Evolutionary conservation across 1,140 invertebrate species (phyloP), one percentile per base, ranked within the genome.

Genomic region (Oscheius sp.): DNA sequence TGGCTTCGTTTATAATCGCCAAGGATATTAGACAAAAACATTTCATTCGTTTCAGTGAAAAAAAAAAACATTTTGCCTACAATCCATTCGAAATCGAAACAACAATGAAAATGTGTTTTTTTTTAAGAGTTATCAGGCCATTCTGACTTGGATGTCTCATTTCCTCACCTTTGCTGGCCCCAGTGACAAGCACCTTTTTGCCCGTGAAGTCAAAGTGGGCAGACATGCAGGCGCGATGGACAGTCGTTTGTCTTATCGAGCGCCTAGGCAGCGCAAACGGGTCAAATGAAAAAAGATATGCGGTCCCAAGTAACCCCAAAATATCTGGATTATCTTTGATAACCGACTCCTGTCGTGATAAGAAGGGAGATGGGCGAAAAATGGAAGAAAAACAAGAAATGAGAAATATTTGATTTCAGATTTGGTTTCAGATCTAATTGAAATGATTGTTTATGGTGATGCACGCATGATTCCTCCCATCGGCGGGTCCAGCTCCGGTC

Each of bases 141-240:
- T n/a, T n/a, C n/a, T n/a, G n/a, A n/a, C n/a, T n/a, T n/a, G n/a
- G n/a, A n/a, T n/a, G n/a, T 42, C 18, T 15, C 42, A 45, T 18
- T 13, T 3, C 7, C 59, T 29, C 29, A 71, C 69, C 69, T 71
- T 64, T 55, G 36, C 69, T 71, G 23, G 69, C 69, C 58, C 69
- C 69, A 29, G 69, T 71, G 38, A 71, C 62, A 35, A 71, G 62
- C 23, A 71, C 59, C 2, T 58, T 59, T 55, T 38, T 71, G 29
- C 58, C 69, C 13, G 58, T 28, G 59, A 71, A 71, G 64, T 71
- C 59, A 49, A 61, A 71, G 36, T 34, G 36, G 32, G 31, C 49
- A n/a, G 34, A 55, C 67, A 68, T 67, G 38, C 38, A 42, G 38
- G 38, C 38, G 10, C 28, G 15, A 26, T 7, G 49, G 7, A 55